Evolutionary conservation across 2,797 vertebrate species (phyloP).

Genomic region (Oreochromis grahami): DNA sequence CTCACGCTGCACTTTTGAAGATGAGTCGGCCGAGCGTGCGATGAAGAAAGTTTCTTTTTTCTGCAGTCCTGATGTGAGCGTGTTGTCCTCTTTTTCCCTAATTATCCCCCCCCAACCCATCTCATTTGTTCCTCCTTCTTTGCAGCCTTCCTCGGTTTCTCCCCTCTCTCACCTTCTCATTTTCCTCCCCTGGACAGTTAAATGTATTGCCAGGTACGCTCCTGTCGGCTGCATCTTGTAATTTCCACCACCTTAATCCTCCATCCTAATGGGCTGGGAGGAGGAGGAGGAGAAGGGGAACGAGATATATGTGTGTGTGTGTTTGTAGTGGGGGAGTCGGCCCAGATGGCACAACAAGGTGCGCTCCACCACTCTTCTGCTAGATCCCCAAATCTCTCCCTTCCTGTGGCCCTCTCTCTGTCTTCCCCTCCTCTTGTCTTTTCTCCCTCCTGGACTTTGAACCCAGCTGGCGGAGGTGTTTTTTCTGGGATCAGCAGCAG

Average conservation of each 20-base stretch:
- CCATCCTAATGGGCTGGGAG: constrained; percentile 69
- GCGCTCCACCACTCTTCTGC: constrained; percentile 63
- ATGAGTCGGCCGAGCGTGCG: constrained; percentile 21
- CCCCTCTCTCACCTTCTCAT: neutral
- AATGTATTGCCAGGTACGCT: constrained; percentile 70
- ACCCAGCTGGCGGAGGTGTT: constrained; percentile 74
- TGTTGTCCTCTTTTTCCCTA: neutral
- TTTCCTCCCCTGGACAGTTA: constrained; percentile 53
- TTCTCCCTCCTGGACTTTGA: constrained; percentile 68
- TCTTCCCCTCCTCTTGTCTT: constrained; percentile 33
- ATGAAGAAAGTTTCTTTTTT: constrained; percentile 41
- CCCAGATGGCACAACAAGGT: constrained; percentile 81
- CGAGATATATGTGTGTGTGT: constrained; percentile 24
- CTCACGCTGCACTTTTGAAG: constrained; percentile 49
- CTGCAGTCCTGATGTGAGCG: constrained; percentile 16
- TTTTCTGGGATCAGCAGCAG: constrained; percentile 68
- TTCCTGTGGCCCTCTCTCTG: constrained; percentile 44
- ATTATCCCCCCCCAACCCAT: neutral
- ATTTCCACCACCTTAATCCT: constrained; percentile 77
- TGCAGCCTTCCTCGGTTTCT: neutral
- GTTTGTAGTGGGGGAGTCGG: constrained; percentile 42
- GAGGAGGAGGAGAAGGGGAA: constrained; percentile 14
- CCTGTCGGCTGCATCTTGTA: constrained; percentile 66
- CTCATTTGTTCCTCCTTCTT: constrained; percentile 35
- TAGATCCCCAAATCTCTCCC: constrained; percentile 55